Conservation (phyloP, 2,888 invertebrate species). For the Acanthococcus lagerstroemiae region DNA sequence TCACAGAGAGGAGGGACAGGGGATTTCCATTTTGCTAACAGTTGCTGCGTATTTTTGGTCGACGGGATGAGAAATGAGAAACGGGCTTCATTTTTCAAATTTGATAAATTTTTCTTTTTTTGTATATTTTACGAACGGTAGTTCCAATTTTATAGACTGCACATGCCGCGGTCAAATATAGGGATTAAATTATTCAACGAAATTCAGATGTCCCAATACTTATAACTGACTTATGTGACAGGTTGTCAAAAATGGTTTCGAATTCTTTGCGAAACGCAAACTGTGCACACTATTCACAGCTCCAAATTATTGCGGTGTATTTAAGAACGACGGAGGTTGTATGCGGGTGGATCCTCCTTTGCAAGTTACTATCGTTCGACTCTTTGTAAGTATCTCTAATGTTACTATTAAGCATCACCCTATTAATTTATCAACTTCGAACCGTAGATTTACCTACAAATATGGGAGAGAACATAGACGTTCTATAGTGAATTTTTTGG, state of each 20-base stretch:
- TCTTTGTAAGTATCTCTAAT: slow-evolving; percentile 14
- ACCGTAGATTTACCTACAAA: background rate
- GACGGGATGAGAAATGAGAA: too few species aligned
- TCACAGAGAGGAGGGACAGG: too few species aligned
- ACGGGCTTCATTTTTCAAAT: too few species aligned
- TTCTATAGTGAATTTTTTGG: too few species aligned
- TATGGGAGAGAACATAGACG: too few species aligned
- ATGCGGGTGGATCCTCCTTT: slow-evolving; percentile 16
- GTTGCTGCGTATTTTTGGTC: too few species aligned
- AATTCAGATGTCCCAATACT: background rate
- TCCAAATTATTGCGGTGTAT: slow-evolving; percentile 25
- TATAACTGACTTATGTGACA: slow-evolving; percentile 39
- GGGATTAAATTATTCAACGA: too few species aligned
- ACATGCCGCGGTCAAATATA: too few species aligned
- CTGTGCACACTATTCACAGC: slow-evolving; percentile 23
- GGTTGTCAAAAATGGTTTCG: slow-evolving; percentile 40
- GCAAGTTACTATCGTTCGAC: slow-evolving; percentile 16
- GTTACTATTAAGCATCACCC: background rate
- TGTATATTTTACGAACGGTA: too few species aligned
- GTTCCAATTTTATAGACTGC: too few species aligned
- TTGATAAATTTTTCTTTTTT: too few species aligned
- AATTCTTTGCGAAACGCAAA: slow-evolving; percentile 27
- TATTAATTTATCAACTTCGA: background rate
- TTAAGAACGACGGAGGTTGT: slow-evolving; percentile 20
- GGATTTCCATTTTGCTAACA: too few species aligned